phyloP scores from a whole-genome alignment of 1,140 invertebrate species.

The Drosophila punjabiensis region DNA sequence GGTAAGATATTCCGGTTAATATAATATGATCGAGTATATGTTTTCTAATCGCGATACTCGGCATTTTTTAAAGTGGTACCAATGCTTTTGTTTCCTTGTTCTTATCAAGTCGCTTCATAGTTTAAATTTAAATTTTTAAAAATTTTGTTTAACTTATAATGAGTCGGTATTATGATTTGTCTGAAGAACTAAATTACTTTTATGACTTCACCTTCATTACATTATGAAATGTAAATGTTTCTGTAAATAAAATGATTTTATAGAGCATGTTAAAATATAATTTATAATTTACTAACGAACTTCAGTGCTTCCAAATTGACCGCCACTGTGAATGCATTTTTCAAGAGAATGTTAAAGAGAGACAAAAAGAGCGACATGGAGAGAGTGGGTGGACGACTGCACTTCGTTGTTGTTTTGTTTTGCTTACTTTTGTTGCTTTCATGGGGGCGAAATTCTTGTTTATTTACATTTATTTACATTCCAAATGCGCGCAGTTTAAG shows the following conservation, averaged over 20 bases:
- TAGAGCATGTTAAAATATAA: background rate
- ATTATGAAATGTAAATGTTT: background rate
- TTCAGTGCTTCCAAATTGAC: background rate
- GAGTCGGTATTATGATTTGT: no score
- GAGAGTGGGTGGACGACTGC: constrained; percentile 40
- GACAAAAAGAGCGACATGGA: background rate
- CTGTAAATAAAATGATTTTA: background rate
- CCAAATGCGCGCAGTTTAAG: constrained; percentile 72
- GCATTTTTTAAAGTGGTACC: no score
- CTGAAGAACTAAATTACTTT: no score
- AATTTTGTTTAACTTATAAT: no score
- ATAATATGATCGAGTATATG: no score
- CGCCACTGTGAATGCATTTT: constrained; percentile 29
- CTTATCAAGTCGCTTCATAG: no score
- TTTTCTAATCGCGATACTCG: no score
- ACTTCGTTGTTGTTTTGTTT: constrained; percentile 34
- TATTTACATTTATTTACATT: constrained; percentile 80
- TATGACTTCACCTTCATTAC: no score
- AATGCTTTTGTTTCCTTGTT: no score
- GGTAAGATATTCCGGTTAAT: no score
- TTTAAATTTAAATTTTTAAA: no score
- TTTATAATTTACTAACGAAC: background rate
- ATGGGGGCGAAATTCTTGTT: constrained; percentile 75
- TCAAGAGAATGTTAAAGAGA: background rate
- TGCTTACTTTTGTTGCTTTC: constrained; percentile 34